phyloP scores from a whole-genome alignment of 2,113 vertebrate genomes.

The Odocoileus hemionus region DNA sequence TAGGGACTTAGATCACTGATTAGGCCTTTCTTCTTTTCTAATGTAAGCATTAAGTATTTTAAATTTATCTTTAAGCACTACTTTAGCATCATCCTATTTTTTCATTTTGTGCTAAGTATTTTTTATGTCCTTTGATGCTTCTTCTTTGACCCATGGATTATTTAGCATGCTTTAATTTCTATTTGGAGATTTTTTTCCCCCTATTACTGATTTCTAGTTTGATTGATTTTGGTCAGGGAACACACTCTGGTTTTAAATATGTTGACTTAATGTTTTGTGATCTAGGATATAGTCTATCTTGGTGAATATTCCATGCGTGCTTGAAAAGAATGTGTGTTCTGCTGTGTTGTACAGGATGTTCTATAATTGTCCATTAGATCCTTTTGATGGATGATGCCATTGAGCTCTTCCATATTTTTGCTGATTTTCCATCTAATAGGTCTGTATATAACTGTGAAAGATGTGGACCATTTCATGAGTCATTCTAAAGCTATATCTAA shows the following conservation, averaged over 20 bases:
- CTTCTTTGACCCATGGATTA: neutral
- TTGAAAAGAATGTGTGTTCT: neutral
- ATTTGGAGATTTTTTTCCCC: neutral
- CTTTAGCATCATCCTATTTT: neutral
- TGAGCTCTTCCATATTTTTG: neutral
- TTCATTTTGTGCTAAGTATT: neutral
- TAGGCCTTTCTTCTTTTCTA: slow-evolving; percentile 17
- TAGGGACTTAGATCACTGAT: neutral
- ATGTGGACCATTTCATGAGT: neutral
- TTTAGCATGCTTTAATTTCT: neutral
- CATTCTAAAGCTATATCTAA: neutral
- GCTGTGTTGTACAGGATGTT: neutral
- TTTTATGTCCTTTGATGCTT: neutral
- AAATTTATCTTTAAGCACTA: neutral
- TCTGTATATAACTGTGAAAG: neutral
- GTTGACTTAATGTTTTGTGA: slow-evolving; percentile 11
- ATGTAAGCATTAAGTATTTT: neutral
- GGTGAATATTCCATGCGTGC: neutral
- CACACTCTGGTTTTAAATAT: neutral
- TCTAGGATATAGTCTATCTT: neutral
- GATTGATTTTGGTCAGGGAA: neutral
- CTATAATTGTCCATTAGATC: neutral
- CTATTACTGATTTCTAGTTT: neutral
- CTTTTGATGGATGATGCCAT: neutral
- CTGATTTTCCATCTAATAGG: slow-evolving; percentile 3